Evolutionary conservation across 2,113 vertebrate species (phyloP).

Genomic region (Emydocephalus ijimae): DNA sequence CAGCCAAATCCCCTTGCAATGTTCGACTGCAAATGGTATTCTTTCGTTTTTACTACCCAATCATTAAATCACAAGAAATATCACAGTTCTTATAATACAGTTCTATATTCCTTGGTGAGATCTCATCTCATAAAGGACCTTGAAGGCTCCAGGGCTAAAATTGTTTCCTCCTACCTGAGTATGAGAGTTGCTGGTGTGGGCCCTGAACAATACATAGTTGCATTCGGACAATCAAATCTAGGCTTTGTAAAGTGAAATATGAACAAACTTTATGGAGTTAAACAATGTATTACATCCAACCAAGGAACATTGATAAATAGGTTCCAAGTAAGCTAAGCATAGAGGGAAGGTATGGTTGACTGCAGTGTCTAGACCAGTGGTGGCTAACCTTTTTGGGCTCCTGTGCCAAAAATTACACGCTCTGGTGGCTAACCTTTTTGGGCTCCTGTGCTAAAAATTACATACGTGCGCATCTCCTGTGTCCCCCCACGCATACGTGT

Average conservation of each 20-base stretch:
- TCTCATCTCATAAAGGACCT: not conserved
- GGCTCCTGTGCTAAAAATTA: too few species aligned
- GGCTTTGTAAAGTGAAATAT: not conserved
- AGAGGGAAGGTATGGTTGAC: not conserved
- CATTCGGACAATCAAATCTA: not conserved
- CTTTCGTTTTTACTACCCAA: constrained; percentile 18
- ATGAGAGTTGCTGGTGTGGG: not conserved
- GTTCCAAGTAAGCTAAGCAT: not conserved
- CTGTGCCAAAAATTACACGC: too few species aligned
- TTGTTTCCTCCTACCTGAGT: not conserved
- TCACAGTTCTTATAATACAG: constrained; percentile 1
- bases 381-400: too few species aligned
- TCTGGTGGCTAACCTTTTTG: too few species aligned
- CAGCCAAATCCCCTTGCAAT: constrained; percentile 11
- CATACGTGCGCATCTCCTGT: too few species aligned
- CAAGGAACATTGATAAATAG: not conserved
- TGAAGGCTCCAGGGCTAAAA: not conserved
- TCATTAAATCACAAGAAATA: constrained; percentile 23
- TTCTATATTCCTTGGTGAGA: constrained; percentile 2
- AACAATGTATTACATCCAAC: not conserved
- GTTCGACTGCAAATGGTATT: constrained; percentile 12
- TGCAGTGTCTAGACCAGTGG: too few species aligned
- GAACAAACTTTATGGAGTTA: not conserved
- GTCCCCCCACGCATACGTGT: too few species aligned
- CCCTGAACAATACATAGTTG: not conserved